Conservation (phyloP, 2,797 vertebrate genomes). For the Spinus olivaceus region DNA sequence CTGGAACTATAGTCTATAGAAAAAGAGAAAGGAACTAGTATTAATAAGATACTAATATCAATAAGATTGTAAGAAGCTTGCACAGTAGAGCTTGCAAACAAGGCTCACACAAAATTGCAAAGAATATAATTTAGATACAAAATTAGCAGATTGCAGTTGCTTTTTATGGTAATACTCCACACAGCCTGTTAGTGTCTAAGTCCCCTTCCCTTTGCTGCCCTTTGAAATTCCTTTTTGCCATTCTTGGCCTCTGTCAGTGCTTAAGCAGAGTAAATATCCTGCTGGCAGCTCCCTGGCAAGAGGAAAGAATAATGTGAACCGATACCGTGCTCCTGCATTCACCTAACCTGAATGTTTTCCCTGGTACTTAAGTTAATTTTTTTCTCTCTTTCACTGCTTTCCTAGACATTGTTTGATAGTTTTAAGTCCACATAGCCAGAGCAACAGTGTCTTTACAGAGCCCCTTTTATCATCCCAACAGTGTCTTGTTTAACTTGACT, state of each 20-base stretch:
- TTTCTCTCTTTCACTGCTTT: neutral
- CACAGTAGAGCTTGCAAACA: neutral
- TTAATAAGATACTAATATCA: neutral
- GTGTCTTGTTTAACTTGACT: conserved; percentile 55
- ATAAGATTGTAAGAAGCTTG: neutral
- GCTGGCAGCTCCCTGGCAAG: neutral
- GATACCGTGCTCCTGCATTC: neutral
- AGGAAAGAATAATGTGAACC: neutral
- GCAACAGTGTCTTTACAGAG: conserved; percentile 33
- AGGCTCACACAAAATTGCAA: neutral
- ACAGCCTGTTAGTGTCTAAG: neutral
- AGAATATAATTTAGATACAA: neutral
- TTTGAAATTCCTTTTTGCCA: neutral
- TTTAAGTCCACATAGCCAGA: neutral
- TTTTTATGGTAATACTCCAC: neutral
- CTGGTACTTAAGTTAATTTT: neutral
- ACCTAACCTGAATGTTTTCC: neutral
- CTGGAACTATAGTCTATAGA: neutral
- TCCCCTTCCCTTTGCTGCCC: neutral
- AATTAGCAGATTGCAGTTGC: neutral
- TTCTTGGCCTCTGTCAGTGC: neutral
- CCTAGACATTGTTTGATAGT: neutral
- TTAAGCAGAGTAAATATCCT: neutral
- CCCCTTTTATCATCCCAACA: conserved; percentile 52
- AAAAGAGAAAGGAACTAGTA: neutral